Evolutionary conservation across 2,888 invertebrate genomes (phyloP).

Genomic region (Protophormia terraenovae): DNA sequence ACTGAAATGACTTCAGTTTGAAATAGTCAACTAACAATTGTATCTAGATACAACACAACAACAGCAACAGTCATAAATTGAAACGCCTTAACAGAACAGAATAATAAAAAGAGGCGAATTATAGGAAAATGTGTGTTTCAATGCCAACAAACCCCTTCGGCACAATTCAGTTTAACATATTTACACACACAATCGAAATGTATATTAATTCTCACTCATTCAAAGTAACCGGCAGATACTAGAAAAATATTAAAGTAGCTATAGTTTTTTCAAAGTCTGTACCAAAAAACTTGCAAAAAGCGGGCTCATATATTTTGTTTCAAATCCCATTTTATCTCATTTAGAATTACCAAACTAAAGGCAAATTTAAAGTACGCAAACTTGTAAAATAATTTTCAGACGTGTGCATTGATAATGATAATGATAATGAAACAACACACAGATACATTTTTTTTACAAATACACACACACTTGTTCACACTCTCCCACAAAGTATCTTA

Average conservation of each 20-base stretch:
- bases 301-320: background rate
- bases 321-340: background rate
- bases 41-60: slow-evolving; percentile 39
- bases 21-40: slow-evolving; percentile 4
- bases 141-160: slow-evolving; percentile 53
- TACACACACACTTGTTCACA: background rate
- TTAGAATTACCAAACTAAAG: background rate
- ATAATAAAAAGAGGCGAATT: background rate
- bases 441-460: background rate
- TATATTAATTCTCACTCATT: background rate
- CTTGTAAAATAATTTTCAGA: too few relatives aligned
- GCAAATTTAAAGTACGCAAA: background rate
- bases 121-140: slow-evolving; percentile 47
- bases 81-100: slow-evolving; percentile 39
- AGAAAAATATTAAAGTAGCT: background rate
- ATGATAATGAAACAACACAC: too few relatives aligned
- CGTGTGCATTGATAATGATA: background rate
- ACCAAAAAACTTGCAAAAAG: too few relatives aligned
- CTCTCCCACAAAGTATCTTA: background rate
- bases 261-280: too few relatives aligned
- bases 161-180: background rate
- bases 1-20: slow-evolving; percentile 53
- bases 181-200: background rate
- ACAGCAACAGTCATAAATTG: slow-evolving; percentile 30
- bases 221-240: slow-evolving; percentile 43